Evolutionary conservation across 1,140 invertebrate species (phyloP).

Genomic region (Pachyrhynchus sulphureomaculatus): DNA sequence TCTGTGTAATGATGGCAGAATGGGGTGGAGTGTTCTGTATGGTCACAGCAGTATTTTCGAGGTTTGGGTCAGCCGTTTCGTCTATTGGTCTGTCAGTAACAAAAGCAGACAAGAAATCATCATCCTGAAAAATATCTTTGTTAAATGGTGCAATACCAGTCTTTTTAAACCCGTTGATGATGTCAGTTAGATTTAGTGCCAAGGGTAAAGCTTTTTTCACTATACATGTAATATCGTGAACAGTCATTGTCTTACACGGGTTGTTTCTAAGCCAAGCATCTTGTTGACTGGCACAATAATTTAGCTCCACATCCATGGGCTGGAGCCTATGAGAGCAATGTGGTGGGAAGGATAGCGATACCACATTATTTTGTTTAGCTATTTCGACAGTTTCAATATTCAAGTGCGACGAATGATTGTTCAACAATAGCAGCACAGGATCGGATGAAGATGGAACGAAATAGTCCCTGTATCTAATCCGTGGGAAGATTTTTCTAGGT

Average conservation of each 20-base stretch:
- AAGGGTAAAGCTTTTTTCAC: constrained; percentile 46
- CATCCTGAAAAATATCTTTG: no score
- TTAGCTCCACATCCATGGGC: constrained; percentile 39
- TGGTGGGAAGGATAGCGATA: constrained; percentile 53
- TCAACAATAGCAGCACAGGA: constrained; percentile 35
- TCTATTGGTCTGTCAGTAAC: no score
- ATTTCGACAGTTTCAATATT: constrained; percentile 46
- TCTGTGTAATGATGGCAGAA: no score
- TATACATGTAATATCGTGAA: constrained; percentile 54
- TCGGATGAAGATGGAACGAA: background rate
- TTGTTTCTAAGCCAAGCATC: constrained; percentile 53
- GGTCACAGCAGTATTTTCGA: no score
- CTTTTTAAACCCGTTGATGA: constrained; percentile 50
- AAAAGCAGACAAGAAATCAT: no score
- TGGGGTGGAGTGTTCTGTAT: no score
- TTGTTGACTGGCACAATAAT: constrained; percentile 40
- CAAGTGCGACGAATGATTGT: constrained; percentile 40
- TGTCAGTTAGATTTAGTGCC: constrained; percentile 50
- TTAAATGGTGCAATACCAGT: constrained; percentile 48
- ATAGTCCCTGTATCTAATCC: constrained; percentile 2
- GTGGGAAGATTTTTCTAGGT: constrained; percentile 40
- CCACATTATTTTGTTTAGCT: constrained; percentile 41
- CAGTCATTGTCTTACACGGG: constrained; percentile 52
- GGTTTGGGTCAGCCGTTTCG: no score
- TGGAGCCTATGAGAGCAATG: constrained; percentile 53